phyloP scores from a whole-genome alignment of 2,797 vertebrate species.

The Coccyzus lansbergi region DNA sequence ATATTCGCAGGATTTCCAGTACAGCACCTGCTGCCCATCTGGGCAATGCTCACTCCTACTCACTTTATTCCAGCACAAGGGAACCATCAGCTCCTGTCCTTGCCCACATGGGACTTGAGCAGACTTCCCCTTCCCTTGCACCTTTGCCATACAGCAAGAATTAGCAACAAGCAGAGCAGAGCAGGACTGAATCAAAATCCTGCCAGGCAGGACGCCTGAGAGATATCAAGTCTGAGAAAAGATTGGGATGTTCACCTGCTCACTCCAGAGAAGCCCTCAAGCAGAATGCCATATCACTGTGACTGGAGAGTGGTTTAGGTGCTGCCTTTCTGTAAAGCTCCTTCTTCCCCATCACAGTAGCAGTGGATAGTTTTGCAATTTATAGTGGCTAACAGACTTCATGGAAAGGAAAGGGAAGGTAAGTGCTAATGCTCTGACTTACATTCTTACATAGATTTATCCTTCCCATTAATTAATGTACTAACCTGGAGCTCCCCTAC shows the following conservation, averaged over 20 bases:
- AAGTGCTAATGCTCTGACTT: not conserved
- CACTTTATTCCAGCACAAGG: not conserved
- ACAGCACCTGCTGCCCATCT: not conserved
- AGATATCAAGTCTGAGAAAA: not conserved
- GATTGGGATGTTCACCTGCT: not conserved
- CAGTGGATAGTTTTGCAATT: not conserved
- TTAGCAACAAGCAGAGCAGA: not conserved
- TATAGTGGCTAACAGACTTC: not conserved
- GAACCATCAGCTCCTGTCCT: not conserved
- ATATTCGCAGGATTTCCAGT: rapidly evolving
- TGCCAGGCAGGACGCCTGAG: not conserved
- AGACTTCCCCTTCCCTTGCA: not conserved
- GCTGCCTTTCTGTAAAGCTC: not conserved
- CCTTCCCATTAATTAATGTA: not conserved
- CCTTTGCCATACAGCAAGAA: not conserved
- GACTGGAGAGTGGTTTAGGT: not conserved
- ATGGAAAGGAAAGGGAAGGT: not conserved
- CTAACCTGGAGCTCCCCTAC: not conserved
- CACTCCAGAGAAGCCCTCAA: not conserved
- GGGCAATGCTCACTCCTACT: not conserved
- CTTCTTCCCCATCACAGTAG: not conserved
- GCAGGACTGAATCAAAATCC: not conserved
- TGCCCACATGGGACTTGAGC: not conserved
- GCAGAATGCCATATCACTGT: not conserved
- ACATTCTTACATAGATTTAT: not conserved